Base-by-base conservation (phyloP, 2,113 vertebrate genomes). In the Dipodomys merriami region DNA sequence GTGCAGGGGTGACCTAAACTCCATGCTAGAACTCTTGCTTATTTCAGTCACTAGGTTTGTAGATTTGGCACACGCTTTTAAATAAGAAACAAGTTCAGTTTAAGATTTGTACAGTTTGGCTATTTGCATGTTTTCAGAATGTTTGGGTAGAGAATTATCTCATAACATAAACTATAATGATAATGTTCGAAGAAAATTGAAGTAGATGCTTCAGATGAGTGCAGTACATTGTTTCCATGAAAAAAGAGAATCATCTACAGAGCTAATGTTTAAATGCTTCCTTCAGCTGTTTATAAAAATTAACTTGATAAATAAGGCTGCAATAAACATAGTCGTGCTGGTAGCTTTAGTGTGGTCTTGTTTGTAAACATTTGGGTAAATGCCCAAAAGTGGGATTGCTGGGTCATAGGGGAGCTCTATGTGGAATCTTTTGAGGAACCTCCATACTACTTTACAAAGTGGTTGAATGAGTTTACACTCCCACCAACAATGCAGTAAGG, bases 81-180 rank as follows among this genome's bases (percentile, higher is more conserved):
- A 9, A 30, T 69, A 15, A 88, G 39, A 96, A 86, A n/a, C 3
- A 83, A 76, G 44, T 89, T 94, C 22, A 74, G 27, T 71, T 81
- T 83, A 79, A 83, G 19, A 86, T 92, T 86, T 85, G 30, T 84
- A 92, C 78, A 88, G 82, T 77, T 62, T 88, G 73, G 11, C 80
- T 87, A 10, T 65, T 71, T 86, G 20, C 35, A 57, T 85, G n/a
- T 95, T 94, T 94, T 93, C 33, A 88, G 30, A 91, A 89, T 62
- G 86, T 91, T 80, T 86, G 27, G n/a, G 69, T n/a, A 44, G 64
- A 79, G 77, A 64, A 11, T 80, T 80, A 86, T n/a, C n/a, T 82
- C 71, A 46, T 67, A 80, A 7, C 57, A 35, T 18, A 80, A 88
- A 86, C 53, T 93, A 13, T 92, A 83, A 81, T 83, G 46, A n/a